These are phyloP conservation scores for Hololepta plana DNA, from an alignment of 2,888 invertebrate species.

Conservation along the genomic window DNA sequence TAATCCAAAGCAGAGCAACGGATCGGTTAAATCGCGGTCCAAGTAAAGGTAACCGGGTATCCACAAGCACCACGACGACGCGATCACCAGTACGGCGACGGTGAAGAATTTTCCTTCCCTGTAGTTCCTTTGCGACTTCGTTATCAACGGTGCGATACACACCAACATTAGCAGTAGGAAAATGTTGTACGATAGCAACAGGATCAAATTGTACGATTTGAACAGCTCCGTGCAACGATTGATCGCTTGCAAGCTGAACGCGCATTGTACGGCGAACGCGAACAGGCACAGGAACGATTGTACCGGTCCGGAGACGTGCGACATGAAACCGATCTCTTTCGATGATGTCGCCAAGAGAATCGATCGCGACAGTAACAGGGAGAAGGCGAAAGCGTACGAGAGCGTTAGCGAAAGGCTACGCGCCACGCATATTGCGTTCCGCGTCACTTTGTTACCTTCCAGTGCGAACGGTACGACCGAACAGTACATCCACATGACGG, in stretches of 20 bases:
- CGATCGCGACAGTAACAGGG: slow-evolving; percentile 41
- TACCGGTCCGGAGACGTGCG: slow-evolving; percentile 51
- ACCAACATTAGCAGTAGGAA: slow-evolving; percentile 38
- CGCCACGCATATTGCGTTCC: slow-evolving; percentile 30
- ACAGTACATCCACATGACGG: slow-evolving; percentile 30
- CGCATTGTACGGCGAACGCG: slow-evolving; percentile 40
- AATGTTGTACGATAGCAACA: slow-evolving; percentile 39
- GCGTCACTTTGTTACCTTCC: slow-evolving; percentile 16
- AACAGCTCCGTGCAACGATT: slow-evolving; percentile 31
- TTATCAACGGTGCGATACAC: slow-evolving; percentile 39
- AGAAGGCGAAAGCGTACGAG: slow-evolving; percentile 42
- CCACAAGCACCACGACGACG: slow-evolving; percentile 42
- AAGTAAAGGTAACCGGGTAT: slow-evolving; percentile 34
- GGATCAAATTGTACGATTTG: slow-evolving; percentile 27
- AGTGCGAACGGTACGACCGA: slow-evolving; percentile 33
- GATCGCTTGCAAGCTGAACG: slow-evolving; percentile 30
- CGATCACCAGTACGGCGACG: slow-evolving; percentile 34
- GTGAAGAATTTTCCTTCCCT: slow-evolving; percentile 41
- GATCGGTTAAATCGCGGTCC: slow-evolving; percentile 34
- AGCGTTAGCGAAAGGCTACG: slow-evolving; percentile 39
- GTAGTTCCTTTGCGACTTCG: slow-evolving; percentile 46
- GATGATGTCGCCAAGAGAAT: slow-evolving; percentile 47
- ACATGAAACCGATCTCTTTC: slow-evolving; percentile 45
- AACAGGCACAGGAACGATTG: slow-evolving; percentile 45
- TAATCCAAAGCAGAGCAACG: slow-evolving; percentile 39